phyloP scores from a whole-genome alignment of 2,888 invertebrate genomes.

The Patella pellucida region DNA sequence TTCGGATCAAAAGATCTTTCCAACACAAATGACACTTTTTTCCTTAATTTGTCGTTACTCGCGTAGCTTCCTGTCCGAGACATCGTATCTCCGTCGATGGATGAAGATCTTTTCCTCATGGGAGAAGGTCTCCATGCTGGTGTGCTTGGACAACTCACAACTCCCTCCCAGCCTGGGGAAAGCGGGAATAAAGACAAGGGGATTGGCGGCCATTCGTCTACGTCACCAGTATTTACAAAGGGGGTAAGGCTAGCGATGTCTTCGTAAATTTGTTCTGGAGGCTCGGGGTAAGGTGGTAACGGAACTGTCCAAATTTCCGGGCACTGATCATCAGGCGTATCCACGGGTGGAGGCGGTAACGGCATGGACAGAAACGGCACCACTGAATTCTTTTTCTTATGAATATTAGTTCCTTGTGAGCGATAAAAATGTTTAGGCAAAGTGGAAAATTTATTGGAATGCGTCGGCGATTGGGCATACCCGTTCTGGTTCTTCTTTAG shows the following conservation, averaged over 20 bases:
- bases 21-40: neutral
- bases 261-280: neutral
- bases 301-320: neutral
- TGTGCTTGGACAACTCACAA: neutral
- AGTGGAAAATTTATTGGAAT: neutral
- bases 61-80: neutral
- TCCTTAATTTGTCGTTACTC: neutral
- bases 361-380: neutral
- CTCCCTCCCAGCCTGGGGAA: too few relatives aligned
- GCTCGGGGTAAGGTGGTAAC: neutral
- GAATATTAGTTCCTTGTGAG: neutral
- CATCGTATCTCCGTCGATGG: neutral
- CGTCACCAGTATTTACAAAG: neutral
- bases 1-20: neutral
- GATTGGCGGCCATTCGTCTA: neutral
- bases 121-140: neutral
- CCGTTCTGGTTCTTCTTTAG: neutral
- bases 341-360: neutral
- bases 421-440: neutral
- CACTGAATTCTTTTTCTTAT: neutral
- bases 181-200: too few relatives aligned
- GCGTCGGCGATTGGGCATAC: neutral
- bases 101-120: neutral
- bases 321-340: neutral
- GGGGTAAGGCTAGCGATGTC: neutral